These are phyloP conservation scores for Philereme vetulata DNA, from an alignment of 2,888 invertebrate genomes.

Conservation along the genomic window DNA sequence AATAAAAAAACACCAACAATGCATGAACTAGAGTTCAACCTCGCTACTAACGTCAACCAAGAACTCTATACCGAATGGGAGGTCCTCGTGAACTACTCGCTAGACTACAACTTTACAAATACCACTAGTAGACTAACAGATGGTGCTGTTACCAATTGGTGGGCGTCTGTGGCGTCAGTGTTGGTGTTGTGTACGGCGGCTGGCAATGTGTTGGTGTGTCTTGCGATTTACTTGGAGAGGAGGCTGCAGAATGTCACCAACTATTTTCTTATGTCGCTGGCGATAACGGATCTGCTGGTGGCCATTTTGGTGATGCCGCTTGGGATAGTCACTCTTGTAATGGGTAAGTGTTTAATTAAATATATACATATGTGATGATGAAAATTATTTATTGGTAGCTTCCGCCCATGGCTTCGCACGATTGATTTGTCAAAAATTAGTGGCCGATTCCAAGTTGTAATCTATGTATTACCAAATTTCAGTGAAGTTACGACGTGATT, in stretches of 20 bases:
- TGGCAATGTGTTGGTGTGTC: constrained; percentile 96
- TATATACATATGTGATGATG: too few relatives aligned
- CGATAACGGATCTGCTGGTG: constrained; percentile 97
- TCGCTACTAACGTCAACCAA: constrained; percentile 34
- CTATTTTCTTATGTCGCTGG: constrained; percentile 97
- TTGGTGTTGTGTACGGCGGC: constrained; percentile 94
- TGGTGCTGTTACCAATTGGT: constrained; percentile 86
- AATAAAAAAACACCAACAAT: constrained; percentile 62
- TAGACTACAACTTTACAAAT: constrained; percentile 49
- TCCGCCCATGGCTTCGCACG: too few relatives aligned
- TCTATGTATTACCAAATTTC: too few relatives aligned
- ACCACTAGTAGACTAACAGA: constrained; percentile 39
- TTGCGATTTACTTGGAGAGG: constrained; percentile 96
- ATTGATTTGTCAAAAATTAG: too few relatives aligned
- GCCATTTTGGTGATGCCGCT: constrained; percentile 98
- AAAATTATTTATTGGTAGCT: too few relatives aligned
- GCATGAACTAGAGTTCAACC: constrained; percentile 61
- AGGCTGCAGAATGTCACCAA: constrained; percentile 98
- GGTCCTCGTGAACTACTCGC: constrained; percentile 44
- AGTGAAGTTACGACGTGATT: too few relatives aligned
- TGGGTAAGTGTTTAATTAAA: constrained; percentile 84
- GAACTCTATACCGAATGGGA: constrained; percentile 45
- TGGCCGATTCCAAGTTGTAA: too few relatives aligned
- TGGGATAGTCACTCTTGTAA: constrained; percentile 91
- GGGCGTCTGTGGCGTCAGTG: constrained; percentile 90